Evolutionary conservation across 2,797 vertebrate genomes (phyloP).

Genomic region (Cichlasoma orientale): DNA sequence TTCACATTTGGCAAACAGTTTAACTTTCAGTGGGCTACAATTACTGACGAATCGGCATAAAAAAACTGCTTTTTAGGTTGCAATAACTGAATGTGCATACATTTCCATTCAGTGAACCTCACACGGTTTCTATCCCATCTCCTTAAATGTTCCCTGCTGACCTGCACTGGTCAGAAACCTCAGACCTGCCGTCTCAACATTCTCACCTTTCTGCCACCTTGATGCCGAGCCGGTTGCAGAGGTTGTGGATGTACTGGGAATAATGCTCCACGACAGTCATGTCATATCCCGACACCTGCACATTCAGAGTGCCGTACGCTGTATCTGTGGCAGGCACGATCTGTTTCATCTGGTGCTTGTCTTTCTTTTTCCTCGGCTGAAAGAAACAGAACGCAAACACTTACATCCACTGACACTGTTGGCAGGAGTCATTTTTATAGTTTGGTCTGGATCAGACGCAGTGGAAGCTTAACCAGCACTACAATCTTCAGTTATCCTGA

Average conservation of each 20-base stretch:
- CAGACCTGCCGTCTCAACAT: background rate
- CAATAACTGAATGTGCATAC: too few species aligned
- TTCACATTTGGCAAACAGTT: background rate
- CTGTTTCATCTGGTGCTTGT: slow-evolving; percentile 77
- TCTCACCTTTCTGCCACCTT: slow-evolving; percentile 85
- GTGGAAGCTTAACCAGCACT: background rate
- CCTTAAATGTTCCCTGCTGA: background rate
- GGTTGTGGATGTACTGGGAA: slow-evolving; percentile 86
- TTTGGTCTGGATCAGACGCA: background rate
- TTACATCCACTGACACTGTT: background rate
- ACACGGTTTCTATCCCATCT: too few species aligned
- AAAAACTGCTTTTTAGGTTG: too few species aligned
- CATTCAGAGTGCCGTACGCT: slow-evolving; percentile 86
- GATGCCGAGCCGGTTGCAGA: slow-evolving; percentile 86
- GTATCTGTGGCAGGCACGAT: slow-evolving; percentile 77
- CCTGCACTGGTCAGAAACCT: background rate
- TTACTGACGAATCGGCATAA: background rate
- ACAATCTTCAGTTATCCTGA: background rate
- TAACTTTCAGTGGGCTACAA: background rate
- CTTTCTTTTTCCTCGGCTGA: slow-evolving; percentile 82
- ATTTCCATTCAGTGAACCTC: too few species aligned
- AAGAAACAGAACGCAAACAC: background rate
- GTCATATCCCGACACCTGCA: slow-evolving; percentile 87
- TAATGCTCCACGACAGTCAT: slow-evolving; percentile 90
- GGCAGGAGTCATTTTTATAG: background rate